Percentiles rank a stretch among this genome's conserved stretches.
Conservation (phyloP, 2,888 invertebrate genomes). For the Xestobium rufovillosum region DNA sequence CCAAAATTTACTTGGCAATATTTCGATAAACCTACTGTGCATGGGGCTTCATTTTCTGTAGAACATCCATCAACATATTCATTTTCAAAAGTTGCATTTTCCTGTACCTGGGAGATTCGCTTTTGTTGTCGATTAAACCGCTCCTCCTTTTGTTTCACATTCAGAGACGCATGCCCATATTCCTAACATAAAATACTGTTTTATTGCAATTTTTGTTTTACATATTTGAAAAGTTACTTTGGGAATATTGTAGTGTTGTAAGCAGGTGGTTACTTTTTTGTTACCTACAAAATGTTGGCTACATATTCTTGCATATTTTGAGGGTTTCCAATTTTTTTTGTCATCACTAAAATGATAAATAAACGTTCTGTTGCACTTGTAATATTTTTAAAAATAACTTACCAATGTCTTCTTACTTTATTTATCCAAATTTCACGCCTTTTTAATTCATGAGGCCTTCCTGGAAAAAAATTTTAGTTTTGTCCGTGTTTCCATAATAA, state of each 20-base stretch:
- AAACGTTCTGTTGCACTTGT: no score
- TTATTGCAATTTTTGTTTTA: no score
- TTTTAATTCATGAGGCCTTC: neutral
- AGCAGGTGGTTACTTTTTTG: slow-evolving; percentile 8
- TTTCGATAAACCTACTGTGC: no score
- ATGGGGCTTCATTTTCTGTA: no score
- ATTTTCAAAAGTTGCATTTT: no score
- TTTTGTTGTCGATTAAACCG: no score
- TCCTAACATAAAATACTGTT: no score
- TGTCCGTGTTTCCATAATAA: neutral
- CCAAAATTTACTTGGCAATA: no score
- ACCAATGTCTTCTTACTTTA: slow-evolving; percentile 1
- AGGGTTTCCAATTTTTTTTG: neutral
- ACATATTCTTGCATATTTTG: slow-evolving; percentile 9
- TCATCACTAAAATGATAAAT: neutral
- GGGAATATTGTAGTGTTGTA: slow-evolving; percentile 9
- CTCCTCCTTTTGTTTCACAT: no score
- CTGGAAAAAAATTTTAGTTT: neutral
- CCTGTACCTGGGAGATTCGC: no score
- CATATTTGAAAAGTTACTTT: neutral
- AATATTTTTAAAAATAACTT: neutral
- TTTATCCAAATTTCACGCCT: neutral
- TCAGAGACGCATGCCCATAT: no score
- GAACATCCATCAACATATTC: no score
- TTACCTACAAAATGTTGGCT: slow-evolving; percentile 11